Base-by-base conservation (phyloP, 1,140 invertebrate genomes). In the Diabrotica virgifera region DNA sequence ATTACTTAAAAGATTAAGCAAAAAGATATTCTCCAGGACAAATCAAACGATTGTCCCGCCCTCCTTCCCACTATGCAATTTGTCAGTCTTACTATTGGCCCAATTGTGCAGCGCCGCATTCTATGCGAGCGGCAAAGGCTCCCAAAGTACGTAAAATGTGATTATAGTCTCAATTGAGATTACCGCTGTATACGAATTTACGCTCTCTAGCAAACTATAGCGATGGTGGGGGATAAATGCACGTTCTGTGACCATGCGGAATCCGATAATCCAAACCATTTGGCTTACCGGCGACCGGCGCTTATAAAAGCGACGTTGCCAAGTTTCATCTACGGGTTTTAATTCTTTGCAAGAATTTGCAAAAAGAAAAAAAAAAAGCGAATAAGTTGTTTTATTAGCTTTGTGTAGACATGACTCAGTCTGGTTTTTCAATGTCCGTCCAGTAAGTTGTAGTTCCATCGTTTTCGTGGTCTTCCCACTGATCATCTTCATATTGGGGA, bases 251-350 rank as follows among this genome's bases (percentile, higher is more conserved):
- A 10, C 40, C 40, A 46, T 46, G 40, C 40, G 40, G 40, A 46
- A 46, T 46, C n/a, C 40, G 40, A 46, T 46, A 46, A 46, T 46
- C 40, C 40, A 46, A 46, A 46, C n/a, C 40, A 46, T 46, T 46
- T 46, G n/a, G 40, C 40, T 46, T 46, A 46, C 40, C 40, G 40
- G 40, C 40, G 40, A n/a, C 40, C 40, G 40, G 40, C 40, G 40
- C 8, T 46, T n/a, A 10, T 46, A 46, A 10, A 8, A 46, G 8
- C 40, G 40, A n/a, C 40, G 40, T 46, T 46, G 40, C 40, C 40
- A 6, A 2, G n/a, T 46, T 5, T 10, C 5, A 46, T n/a, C 40
- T 8, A 24, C 24, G 24, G 4, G 24, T 24, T 24, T 24, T 4
- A 24, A n/a, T n/a, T 4, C 24, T 24, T 24, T 24, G 24, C 1